Conservation (phyloP, 2,888 invertebrate genomes). For the Oscheius myriophilus region DNA sequence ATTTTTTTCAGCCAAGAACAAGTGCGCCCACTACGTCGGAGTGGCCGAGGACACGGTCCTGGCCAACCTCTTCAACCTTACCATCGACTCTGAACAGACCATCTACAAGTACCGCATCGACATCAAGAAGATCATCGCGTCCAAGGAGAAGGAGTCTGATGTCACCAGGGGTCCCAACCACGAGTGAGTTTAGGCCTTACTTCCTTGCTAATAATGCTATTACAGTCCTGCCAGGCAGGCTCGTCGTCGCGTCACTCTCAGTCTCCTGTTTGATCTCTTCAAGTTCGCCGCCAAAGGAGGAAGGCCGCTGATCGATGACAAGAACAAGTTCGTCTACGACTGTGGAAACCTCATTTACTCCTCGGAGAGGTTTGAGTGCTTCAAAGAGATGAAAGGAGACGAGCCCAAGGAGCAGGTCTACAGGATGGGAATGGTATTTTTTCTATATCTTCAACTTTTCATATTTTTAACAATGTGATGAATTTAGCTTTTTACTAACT, state of each 20-base stretch:
- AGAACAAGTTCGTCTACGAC: neutral
- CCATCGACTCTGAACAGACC: neutral
- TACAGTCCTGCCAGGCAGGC: neutral
- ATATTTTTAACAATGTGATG: too few species aligned
- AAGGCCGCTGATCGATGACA: neutral
- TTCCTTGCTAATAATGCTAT: neutral
- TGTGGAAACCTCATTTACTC: too few species aligned
- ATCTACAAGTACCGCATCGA: slow-evolving; percentile 5
- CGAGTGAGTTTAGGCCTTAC: neutral
- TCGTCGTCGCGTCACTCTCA: neutral
- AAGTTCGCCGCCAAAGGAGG: neutral
- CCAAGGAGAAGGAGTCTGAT: neutral
- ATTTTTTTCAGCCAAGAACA: too few species aligned
- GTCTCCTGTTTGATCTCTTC: neutral
- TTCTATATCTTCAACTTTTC: too few species aligned
- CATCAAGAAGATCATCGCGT: neutral
- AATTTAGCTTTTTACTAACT: too few species aligned
- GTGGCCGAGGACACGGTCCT: neutral
- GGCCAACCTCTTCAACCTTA: neutral
- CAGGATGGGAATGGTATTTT: too few species aligned
- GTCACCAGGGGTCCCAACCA: neutral
- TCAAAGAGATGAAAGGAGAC: too few species aligned
- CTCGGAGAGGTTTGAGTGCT: too few species aligned
- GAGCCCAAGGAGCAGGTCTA: too few species aligned
- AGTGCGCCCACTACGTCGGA: neutral